phyloP scores from a whole-genome alignment of 2,797 vertebrate species.

The Antennarius maculatus region DNA sequence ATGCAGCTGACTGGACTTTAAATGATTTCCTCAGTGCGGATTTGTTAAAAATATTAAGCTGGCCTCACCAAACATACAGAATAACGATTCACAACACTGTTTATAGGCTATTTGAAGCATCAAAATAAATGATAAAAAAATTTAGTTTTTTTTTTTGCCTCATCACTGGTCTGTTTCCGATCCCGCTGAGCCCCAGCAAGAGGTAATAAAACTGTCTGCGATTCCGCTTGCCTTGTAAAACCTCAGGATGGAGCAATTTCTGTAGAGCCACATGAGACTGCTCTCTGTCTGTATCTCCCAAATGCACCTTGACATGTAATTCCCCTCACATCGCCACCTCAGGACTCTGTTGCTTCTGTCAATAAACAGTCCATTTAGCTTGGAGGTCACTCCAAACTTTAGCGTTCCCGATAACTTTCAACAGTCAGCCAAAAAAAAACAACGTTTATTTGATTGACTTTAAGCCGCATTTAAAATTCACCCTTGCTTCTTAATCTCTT shows the following conservation, averaged over 20 bases:
- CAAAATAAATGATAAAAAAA: neutral
- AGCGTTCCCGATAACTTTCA: constrained; percentile 29
- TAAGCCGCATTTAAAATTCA: neutral
- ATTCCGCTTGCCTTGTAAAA: constrained; percentile 36
- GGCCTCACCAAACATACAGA: constrained; percentile 30
- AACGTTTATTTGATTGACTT: constrained; percentile 17
- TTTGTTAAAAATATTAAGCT: constrained; percentile 49
- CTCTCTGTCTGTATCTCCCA: constrained; percentile 50
- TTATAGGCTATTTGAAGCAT: constrained; percentile 28
- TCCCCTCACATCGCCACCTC: constrained; percentile 61
- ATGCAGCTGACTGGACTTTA: constrained; percentile 34
- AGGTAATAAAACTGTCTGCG: constrained; percentile 45
- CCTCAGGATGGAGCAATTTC: constrained; percentile 41
- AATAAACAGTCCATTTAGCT: constrained; percentile 55
- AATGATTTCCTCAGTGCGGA: constrained; percentile 52
- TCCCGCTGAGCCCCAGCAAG: constrained; percentile 37
- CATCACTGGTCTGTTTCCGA: constrained; percentile 11
- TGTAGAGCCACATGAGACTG: constrained; percentile 46
- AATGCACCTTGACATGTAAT: constrained; percentile 74
- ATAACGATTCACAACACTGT: constrained; percentile 14
- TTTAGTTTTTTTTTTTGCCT: constrained; percentile 1
- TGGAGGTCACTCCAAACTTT: constrained; percentile 46
- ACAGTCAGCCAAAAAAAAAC: constrained; percentile 12
- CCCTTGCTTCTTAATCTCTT: constrained; percentile 6
- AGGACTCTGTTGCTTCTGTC: constrained; percentile 51